These are phyloP conservation scores for Cheilosia scutellata DNA, from an alignment of 2,888 invertebrate genomes.

Conservation along the genomic window DNA sequence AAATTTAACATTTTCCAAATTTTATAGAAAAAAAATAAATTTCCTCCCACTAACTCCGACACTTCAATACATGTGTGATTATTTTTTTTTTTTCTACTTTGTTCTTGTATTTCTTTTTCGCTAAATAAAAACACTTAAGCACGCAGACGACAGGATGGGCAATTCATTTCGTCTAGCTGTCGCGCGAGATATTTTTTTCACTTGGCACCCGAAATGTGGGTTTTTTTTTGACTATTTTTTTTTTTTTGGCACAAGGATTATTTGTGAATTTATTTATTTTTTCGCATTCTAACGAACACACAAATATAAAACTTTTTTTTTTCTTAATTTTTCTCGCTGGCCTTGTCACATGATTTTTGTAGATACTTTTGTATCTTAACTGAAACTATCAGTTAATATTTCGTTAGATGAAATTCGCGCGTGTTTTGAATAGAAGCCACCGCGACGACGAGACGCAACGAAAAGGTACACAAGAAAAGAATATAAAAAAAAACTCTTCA, in stretches of 20 bases:
- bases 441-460: not conserved
- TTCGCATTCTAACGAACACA: conserved; percentile 55
- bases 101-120: not conserved
- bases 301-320: conserved; percentile 23
- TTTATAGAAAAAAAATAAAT: not conserved
- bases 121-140: conserved; percentile 62
- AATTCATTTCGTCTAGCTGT: conserved; percentile 65
- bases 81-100: conserved; percentile 28
- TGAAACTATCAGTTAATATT: not conserved
- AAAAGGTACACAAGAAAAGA: not conserved
- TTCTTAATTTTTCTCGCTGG: conserved; percentile 33
- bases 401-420: not conserved
- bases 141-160: conserved; percentile 60
- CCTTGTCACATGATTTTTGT: conserved; percentile 65
- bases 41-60: conserved; percentile 20
- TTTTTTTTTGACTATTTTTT: conserved; percentile 29
- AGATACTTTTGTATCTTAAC: conserved; percentile 25
- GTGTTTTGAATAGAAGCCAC: not conserved
- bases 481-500: conserved; percentile 3
- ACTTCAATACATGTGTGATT: conserved; percentile 9
- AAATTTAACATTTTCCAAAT: conserved; percentile 21
- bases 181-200: conserved; percentile 55
- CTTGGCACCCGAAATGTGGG: conserved; percentile 67
- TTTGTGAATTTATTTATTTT: conserved; percentile 51
- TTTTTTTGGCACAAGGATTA: conserved; percentile 75